Base-by-base conservation (phyloP, 2,797 vertebrate genomes). In the Sebastes goodei region DNA sequence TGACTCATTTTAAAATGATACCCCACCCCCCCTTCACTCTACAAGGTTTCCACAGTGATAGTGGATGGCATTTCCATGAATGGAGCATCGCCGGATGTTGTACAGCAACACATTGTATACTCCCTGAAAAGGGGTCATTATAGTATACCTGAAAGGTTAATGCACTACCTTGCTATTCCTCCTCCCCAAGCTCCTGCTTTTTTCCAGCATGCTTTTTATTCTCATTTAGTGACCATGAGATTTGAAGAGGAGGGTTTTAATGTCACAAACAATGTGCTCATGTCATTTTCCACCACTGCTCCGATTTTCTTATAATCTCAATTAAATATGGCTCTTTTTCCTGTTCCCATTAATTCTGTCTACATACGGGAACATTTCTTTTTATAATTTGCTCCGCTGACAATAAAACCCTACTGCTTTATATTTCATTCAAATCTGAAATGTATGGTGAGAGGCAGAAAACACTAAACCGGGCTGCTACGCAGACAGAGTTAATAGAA, bases 61-160 rank as follows among this genome's bases (percentile, higher is more conserved):
- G 69, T 62, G 72, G 66, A 81, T 25, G 8, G 15, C 72, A 30
- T 79, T 35, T 30, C 64, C 5, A 35, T 88, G 62, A 88, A 86
- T 80, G 73, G 71, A 49, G 64, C n/a, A 2, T 25, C 2, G n/a
- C 29, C 32, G 63, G 85, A 90, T 80, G 81, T 81, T 69, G 57
- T 77, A 71, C 73, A 81, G 79, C 25, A 80, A 61, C 35, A n/a
- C 72, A 75, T 69, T 80, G 72, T 77, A 49, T 67, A 30, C 38
- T 78, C 42, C 17, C 23, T 74, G 75, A 91, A 93, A 88, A 86
- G 72, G 85, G 91, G 88, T 88, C 83, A 89, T 90, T 79, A 46
- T 17, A 84, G 76, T 38, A 62, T 86, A 52, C 49, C 70, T 80
- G 81, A 87, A 93, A 94, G 88, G 88, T 92, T 92, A 93, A 92